Evolutionary conservation across 2,888 invertebrate species (phyloP), one percentile per base, ranked within the genome.

Genomic region (Beris chalybata): DNA sequence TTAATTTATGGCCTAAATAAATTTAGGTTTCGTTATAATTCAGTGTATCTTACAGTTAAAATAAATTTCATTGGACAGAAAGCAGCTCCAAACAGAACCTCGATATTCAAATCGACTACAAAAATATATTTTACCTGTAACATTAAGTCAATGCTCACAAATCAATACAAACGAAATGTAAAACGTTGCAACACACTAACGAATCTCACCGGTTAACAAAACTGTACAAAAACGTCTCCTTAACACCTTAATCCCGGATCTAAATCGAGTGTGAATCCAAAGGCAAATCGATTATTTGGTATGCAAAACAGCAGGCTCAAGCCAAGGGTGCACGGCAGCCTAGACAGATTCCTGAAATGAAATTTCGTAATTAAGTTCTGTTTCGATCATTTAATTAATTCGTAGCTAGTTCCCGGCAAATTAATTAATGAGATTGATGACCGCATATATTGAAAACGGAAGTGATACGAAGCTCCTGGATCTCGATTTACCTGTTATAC

Each of bases 231-330:
- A 38, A 38, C 5, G 1, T 38, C 38, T 38, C 38, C 38, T 38
- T 38, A 38, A 38, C 70, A 71, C 32, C 68, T 69, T 52, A 70
- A 38, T 65, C 76, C 75, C 2, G 80, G 79, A 71, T 81, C 79
- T 55, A 80, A 68, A 31, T 74, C 73, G 38, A 80, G 74, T 66
- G 78, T 78, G 58, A 80, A 70, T 9, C 80, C 80, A 55, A 79
- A 78, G 5, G 76, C 72, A 70, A 79, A 80, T n/a, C 77, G 75
- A 74, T 78, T 76, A 12, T 74, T 78, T 12, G 75, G 76, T 50
- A 79, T 67, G 69, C 73, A 75, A 64, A 78, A 74, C 12, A 79
- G 67, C 30, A 80, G 72, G 70, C 79, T 81, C 22, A 79, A 69
- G 4, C 77, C 79, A 68, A 80, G 64, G 57, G 73, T 72, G 22